Conservation (phyloP, 2,797 vertebrate species). For the Typhlichthys subterraneus region DNA sequence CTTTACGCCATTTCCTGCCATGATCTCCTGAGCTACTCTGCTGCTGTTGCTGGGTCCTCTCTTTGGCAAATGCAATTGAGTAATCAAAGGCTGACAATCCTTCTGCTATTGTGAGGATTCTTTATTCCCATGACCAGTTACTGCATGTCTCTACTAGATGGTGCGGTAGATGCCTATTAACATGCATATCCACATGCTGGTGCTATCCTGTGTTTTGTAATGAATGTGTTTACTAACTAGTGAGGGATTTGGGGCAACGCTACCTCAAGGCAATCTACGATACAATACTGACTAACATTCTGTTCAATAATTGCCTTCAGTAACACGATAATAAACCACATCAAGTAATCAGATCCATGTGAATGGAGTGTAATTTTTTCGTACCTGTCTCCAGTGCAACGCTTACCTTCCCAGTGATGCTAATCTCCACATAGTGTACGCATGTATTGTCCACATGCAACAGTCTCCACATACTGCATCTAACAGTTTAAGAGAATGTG, state of each 20-base stretch:
- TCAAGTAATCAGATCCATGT: slow-evolving; percentile 40
- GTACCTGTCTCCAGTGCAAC: not conserved
- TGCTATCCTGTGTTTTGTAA: slow-evolving; percentile 24
- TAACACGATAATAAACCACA: slow-evolving; percentile 34
- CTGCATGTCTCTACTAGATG: slow-evolving; percentile 37
- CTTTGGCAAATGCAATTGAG: slow-evolving; percentile 58
- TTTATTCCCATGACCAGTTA: slow-evolving; percentile 41
- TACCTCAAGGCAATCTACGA: slow-evolving; percentile 47
- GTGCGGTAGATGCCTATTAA: slow-evolving; percentile 46
- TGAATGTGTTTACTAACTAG: slow-evolving; percentile 29
- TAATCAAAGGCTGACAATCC: slow-evolving; percentile 54
- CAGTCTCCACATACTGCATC: too few relatives aligned
- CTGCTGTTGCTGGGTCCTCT: not conserved
- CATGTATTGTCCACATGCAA: too few relatives aligned
- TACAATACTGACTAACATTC: slow-evolving; percentile 48
- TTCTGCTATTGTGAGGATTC: slow-evolving; percentile 54
- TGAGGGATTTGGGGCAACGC: slow-evolving; percentile 43
- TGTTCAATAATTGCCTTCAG: slow-evolving; percentile 33
- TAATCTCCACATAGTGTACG: too few relatives aligned
- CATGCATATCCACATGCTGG: slow-evolving; percentile 33
- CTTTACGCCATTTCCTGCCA: slow-evolving; percentile 17
- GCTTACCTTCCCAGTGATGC: too few relatives aligned
- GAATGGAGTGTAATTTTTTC: slow-evolving; percentile 30
- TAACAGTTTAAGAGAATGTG: too few relatives aligned
- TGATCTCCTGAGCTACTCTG: slow-evolving; percentile 12